Base-by-base conservation (phyloP, 2,888 invertebrate species). In the Myathropa florea region DNA sequence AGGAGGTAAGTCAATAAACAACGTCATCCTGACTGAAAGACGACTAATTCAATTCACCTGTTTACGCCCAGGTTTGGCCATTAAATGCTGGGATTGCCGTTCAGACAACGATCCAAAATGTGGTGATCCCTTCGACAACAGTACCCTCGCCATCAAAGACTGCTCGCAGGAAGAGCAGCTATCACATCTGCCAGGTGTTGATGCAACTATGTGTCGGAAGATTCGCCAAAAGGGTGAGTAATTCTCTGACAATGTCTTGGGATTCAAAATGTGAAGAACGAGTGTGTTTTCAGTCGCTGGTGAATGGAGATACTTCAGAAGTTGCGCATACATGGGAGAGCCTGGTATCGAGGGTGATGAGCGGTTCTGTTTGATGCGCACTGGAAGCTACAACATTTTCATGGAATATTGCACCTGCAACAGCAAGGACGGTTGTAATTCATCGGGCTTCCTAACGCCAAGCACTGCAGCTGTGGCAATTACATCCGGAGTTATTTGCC, bases 381-480 rank as follows among this genome's bases (percentile, higher is more conserved):
- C 97, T 0, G 98, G 98, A 23, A 97, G 97, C 0, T 97, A 97
- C 92, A 97, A 98, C 91, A 97, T 98, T 89, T 98, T 98, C 91
- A 96, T 97, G 93, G 98, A 98, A 92, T 97, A 97, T 90, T 98
- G 98, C 91, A 97, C 97, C 0, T 98, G 98, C 83, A 97, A 97
- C 90, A 97, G 96, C 90, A 98, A 98, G 92, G 97, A 98, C 91
- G 98, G 98, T 0, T 98, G 98, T 91, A 98, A 98, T 92, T 92
- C 94, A 2, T 95, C 95, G 0, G 91, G 93, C 0, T 88, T 92
- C 10, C 91, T 93, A 18, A 90, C 89, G 30, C 93, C 93, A 0
- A 91, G 92, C 61, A 92, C 92, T 2, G 53, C 89, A 10, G 87
- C 81, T 63, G 88, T 90, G 2, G 89, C 70, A 21, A 83, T 89